These are phyloP conservation scores for Drosophila quasianomalipes DNA, from an alignment of 2,888 invertebrate genomes.

Conservation along the genomic window DNA sequence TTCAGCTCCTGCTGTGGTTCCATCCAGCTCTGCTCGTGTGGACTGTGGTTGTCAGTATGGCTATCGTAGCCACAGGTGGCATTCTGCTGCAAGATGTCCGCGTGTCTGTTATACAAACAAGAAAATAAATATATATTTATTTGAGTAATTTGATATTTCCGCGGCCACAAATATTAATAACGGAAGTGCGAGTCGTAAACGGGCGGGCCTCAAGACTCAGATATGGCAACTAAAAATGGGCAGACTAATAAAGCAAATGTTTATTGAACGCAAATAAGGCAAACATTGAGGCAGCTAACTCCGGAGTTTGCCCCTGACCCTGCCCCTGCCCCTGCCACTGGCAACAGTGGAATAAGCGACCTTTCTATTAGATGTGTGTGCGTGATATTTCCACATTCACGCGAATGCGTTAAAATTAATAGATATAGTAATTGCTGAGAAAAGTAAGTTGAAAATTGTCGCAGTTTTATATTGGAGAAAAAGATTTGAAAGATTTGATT, in stretches of 20 bases:
- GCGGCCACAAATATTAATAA: conserved; percentile 60
- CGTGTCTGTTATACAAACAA: conserved; percentile 73
- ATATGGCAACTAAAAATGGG: conserved; percentile 13
- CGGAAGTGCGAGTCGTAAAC: conserved; percentile 47
- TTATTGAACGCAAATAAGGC: conserved; percentile 64
- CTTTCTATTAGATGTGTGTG: conserved; percentile 13
- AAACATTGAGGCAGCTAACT: conserved; percentile 56
- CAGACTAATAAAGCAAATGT: conserved; percentile 62
- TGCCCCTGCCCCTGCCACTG: background rate
- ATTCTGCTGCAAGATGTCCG: conserved; percentile 86
- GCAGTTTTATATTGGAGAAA: background rate
- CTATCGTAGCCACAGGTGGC: conserved; percentile 86
- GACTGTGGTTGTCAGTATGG: conserved; percentile 58
- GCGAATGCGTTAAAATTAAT: conserved; percentile 6
- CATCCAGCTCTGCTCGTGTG: conserved; percentile 5
- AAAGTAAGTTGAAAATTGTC: background rate
- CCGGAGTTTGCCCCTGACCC: background rate
- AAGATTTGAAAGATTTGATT: background rate
- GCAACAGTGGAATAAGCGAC: conserved; percentile 44
- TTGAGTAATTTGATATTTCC: conserved; percentile 69
- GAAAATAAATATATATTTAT: conserved; percentile 15
- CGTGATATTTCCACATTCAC: conserved; percentile 17
- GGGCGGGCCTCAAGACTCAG: conserved; percentile 2
- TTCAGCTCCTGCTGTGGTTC: background rate
- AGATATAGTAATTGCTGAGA: background rate